Evolutionary conservation across 1,140 invertebrate genomes (phyloP).

Genomic region (Pygmarrhopalites habei): DNA sequence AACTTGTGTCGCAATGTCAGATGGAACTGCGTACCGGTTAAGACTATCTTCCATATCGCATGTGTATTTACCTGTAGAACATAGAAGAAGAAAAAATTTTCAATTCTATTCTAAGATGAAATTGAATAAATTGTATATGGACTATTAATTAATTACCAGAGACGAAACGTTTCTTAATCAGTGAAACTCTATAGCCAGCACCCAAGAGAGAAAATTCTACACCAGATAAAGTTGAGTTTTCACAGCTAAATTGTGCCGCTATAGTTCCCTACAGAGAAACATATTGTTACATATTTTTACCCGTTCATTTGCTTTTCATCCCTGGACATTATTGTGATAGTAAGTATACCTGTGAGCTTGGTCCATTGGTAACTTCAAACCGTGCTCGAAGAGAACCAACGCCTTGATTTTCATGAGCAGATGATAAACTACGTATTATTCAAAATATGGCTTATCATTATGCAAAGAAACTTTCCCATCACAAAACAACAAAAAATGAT

Average conservation of each 20-base stretch:
- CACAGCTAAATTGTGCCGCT: conserved; percentile 87
- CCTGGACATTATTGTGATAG: too few relatives aligned
- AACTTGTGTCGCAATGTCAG: conserved; percentile 15
- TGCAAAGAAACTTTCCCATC: too few relatives aligned
- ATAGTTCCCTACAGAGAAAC: conserved; percentile 57
- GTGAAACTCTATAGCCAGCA: conserved; percentile 80
- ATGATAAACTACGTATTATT: conserved; percentile 85
- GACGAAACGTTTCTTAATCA: conserved; percentile 88
- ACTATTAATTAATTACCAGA: conserved; percentile 71
- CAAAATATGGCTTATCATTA: too few relatives aligned
- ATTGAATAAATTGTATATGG: not conserved
- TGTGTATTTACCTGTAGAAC: conserved; percentile 66
- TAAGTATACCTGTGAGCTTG: conserved; percentile 53
- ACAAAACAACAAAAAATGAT: too few relatives aligned
- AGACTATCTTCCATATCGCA: conserved; percentile 69
- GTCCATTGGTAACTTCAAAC: conserved; percentile 73
- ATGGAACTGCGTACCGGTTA: conserved; percentile 18
- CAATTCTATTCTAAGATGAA: not conserved
- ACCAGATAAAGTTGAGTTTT: conserved; percentile 87
- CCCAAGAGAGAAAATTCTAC: conserved; percentile 86
- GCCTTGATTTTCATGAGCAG: conserved; percentile 76
- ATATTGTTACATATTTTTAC: not conserved
- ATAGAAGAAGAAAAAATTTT: conserved; percentile 21
- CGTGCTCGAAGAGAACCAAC: conserved; percentile 83
- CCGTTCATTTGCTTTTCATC: not conserved